phyloP scores from a whole-genome alignment of 2,797 vertebrate genomes.

The Chelidonichthys spinosus region DNA sequence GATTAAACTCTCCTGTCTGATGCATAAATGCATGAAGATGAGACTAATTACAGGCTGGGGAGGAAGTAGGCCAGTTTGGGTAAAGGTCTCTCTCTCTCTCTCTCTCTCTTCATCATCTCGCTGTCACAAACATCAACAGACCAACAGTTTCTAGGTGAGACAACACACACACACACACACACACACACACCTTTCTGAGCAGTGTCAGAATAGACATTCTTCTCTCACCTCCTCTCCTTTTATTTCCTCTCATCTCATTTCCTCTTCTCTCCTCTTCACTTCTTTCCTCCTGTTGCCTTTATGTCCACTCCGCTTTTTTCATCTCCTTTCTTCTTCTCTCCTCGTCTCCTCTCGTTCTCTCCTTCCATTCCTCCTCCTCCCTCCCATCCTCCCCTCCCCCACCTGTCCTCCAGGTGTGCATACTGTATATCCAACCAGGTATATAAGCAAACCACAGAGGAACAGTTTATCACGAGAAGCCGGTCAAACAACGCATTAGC shows the following conservation, averaged over 20 bases:
- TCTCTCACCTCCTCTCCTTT: neutral
- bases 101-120: neutral
- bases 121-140: neutral
- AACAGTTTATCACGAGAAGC: constrained; percentile 21
- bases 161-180: neutral
- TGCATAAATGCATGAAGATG: constrained; percentile 66
- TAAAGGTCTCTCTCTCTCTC: constrained; percentile 38
- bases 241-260: neutral
- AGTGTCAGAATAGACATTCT: constrained; percentile 20
- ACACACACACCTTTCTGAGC: constrained; percentile 20
- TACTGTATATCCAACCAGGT: neutral
- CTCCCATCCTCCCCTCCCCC: neutral
- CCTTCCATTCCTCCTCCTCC: no score
- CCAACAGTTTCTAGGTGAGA: neutral
- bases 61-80: constrained; percentile 57
- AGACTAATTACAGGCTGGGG: constrained; percentile 52
- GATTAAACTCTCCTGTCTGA: constrained; percentile 48
- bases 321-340: neutral
- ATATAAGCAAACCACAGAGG: constrained; percentile 33
- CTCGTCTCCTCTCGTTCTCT: neutral
- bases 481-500: constrained; percentile 34
- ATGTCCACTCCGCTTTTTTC: neutral
- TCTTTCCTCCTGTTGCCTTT: neutral
- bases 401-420: neutral
- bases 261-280: no score